phyloP scores from a whole-genome alignment of 2,888 invertebrate species.

The Tetragnatha montana region DNA sequence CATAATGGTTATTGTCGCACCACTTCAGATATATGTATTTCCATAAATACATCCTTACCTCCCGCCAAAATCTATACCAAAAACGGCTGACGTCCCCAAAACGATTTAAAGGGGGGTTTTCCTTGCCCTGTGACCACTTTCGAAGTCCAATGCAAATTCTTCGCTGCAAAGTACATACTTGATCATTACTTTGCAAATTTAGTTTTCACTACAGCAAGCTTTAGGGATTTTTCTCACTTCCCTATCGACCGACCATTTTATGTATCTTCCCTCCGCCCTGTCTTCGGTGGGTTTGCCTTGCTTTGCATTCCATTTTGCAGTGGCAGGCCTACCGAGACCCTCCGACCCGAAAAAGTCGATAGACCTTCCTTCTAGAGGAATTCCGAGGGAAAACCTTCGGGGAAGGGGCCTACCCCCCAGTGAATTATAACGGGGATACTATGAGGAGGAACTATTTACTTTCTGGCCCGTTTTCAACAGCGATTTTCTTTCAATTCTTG shows the following conservation, averaged over 20 bases:
- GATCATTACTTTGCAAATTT: slow-evolving; percentile 68
- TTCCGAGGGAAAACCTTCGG: slow-evolving; percentile 10
- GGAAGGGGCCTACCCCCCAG: slow-evolving; percentile 19
- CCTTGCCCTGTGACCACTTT: slow-evolving; percentile 38
- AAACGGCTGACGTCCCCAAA: slow-evolving; percentile 59
- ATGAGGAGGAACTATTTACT: slow-evolving; percentile 47
- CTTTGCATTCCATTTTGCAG: slow-evolving; percentile 56
- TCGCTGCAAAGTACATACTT: slow-evolving; percentile 51
- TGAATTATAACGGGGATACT: slow-evolving; percentile 44
- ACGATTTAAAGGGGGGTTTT: slow-evolving; percentile 55
- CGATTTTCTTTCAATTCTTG: neutral
- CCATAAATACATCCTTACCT: slow-evolving; percentile 66
- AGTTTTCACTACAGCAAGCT: slow-evolving; percentile 57
- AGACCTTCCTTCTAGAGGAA: slow-evolving; percentile 38
- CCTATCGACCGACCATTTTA: slow-evolving; percentile 49
- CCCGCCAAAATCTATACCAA: slow-evolving; percentile 41
- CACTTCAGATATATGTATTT: slow-evolving; percentile 57
- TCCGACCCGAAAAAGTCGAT: slow-evolving; percentile 63
- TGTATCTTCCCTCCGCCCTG: slow-evolving; percentile 47
- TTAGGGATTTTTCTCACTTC: slow-evolving; percentile 44
- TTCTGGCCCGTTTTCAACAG: neutral
- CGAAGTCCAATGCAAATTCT: slow-evolving; percentile 1
- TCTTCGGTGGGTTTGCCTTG: slow-evolving; percentile 28
- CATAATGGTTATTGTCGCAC: slow-evolving; percentile 66
- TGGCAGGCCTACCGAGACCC: neutral